Evolutionary conservation across 2,888 invertebrate species (phyloP).

Genomic region (Drosophila prostipennis): DNA sequence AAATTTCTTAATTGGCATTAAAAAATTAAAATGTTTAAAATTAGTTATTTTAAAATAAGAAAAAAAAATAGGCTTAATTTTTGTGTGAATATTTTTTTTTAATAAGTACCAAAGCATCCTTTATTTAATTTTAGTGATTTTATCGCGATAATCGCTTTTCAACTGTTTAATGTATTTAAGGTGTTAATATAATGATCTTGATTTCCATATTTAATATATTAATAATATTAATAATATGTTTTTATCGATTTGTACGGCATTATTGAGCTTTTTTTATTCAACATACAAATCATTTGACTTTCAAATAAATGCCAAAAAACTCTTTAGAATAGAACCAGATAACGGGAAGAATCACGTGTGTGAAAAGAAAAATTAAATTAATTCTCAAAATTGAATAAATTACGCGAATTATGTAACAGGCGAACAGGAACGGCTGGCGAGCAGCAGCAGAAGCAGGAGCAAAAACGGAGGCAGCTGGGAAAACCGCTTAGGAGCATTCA

Average conservation of each 20-base stretch:
- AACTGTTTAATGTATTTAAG: no score
- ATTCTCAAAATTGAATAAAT: conserved; percentile 82
- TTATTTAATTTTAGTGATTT: no score
- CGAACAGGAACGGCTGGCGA: conserved; percentile 64
- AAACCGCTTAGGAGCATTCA: conserved; percentile 69
- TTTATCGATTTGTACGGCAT: not conserved
- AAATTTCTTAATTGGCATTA: no score
- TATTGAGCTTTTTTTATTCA: not conserved
- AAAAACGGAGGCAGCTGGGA: conserved; percentile 50
- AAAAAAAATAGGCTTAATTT: no score
- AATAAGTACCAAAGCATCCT: no score
- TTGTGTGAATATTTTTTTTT: no score
- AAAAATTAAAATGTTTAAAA: no score
- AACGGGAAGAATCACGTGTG: conserved; percentile 52
- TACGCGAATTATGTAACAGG: conserved; percentile 82
- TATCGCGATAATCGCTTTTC: no score
- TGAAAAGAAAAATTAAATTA: conserved; percentile 67
- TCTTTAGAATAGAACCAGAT: not conserved
- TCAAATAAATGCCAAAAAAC: conserved; percentile 2
- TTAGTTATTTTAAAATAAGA: no score
- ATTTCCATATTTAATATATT: not conserved
- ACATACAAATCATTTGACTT: not conserved
- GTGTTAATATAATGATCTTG: no score
- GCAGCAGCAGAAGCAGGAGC: conserved; percentile 36
- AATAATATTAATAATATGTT: no score